These are phyloP conservation scores for Leptoclinus maculatus DNA, from an alignment of 2,797 vertebrate genomes.

Conservation along the genomic window DNA sequence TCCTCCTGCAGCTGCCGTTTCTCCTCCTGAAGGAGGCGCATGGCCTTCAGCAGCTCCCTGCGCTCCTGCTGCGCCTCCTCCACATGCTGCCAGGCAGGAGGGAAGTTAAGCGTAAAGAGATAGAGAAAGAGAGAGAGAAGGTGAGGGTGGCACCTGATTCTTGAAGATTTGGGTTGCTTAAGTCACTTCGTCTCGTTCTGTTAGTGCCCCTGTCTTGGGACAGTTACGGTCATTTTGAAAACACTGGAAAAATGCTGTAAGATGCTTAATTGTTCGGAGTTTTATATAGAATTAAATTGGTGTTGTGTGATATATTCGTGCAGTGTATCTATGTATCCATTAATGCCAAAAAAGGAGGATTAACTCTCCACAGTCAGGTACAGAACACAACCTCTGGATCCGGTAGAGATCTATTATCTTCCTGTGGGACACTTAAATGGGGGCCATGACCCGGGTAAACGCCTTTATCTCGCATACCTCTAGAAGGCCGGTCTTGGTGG, in stretches of 20 bases:
- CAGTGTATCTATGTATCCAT: not conserved
- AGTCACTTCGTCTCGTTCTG: not conserved
- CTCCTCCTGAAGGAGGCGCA: constrained; percentile 92
- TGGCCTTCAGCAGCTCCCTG: constrained; percentile 91
- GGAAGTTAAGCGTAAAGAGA: not conserved
- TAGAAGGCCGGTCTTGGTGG: constrained; percentile 94
- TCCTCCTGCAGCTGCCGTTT: constrained; percentile 91
- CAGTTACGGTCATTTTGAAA: not conserved
- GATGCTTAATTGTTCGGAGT: not conserved
- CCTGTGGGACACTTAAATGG: not conserved
- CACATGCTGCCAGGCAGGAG: constrained; percentile 85
- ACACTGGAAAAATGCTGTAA: not conserved
- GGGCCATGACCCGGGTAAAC: not conserved
- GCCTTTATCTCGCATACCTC: constrained; percentile 84
- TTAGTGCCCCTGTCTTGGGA: not conserved
- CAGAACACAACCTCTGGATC: not conserved
- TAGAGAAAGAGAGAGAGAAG: not conserved
- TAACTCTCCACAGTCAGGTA: not conserved
- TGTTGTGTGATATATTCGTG: not conserved
- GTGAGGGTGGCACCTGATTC: not conserved
- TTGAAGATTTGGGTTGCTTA: not conserved
- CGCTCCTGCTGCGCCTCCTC: constrained; percentile 96
- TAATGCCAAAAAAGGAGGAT: not conserved
- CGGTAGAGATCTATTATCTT: not conserved
- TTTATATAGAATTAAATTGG: not conserved